These are phyloP conservation scores for Epinephelus moara DNA, from an alignment of 2,113 vertebrate genomes.

Conservation along the genomic window DNA sequence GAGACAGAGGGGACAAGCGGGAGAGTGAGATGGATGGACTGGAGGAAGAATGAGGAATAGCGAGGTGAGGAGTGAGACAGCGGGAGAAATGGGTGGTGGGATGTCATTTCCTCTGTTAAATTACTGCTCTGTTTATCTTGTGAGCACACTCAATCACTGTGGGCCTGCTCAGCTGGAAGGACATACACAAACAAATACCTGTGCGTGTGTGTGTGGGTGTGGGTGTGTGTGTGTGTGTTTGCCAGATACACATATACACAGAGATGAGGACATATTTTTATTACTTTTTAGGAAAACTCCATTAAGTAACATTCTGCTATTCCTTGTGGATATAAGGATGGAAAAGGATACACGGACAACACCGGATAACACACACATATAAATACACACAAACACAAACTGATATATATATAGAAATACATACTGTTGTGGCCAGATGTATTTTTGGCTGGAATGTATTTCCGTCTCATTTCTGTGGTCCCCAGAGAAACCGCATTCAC, in stretches of 20 bases:
- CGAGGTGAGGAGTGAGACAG: slow-evolving; percentile 44
- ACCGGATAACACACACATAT: background rate
- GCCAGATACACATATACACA: background rate
- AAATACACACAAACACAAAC: slow-evolving; percentile 7
- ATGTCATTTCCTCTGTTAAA: slow-evolving; percentile 69
- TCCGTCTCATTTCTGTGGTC: slow-evolving; percentile 12
- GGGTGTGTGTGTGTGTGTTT: background rate
- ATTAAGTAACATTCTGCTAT: slow-evolving; percentile 32
- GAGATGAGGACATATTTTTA: slow-evolving; percentile 29
- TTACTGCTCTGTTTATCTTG: slow-evolving; percentile 69
- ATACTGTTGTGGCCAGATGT: background rate
- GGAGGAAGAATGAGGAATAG: slow-evolving; percentile 28
- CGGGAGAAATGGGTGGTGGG: slow-evolving; percentile 50
- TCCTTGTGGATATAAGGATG: slow-evolving; percentile 10
- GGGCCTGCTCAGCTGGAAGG: slow-evolving; percentile 40
- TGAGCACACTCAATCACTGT: slow-evolving; percentile 60
- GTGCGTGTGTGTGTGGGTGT: background rate
- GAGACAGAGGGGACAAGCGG: background rate
- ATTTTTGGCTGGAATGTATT: slow-evolving; percentile 8
- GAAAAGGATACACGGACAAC: background rate
- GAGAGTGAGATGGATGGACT: slow-evolving; percentile 43
- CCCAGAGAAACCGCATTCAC: slow-evolving; percentile 3
- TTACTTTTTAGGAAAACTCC: slow-evolving; percentile 43
- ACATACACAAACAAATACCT: slow-evolving; percentile 31
- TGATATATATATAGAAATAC: background rate